These are phyloP conservation scores for Tragelaphus strepsiceros DNA, from an alignment of 2,113 vertebrate genomes.

Conservation along the genomic window DNA sequence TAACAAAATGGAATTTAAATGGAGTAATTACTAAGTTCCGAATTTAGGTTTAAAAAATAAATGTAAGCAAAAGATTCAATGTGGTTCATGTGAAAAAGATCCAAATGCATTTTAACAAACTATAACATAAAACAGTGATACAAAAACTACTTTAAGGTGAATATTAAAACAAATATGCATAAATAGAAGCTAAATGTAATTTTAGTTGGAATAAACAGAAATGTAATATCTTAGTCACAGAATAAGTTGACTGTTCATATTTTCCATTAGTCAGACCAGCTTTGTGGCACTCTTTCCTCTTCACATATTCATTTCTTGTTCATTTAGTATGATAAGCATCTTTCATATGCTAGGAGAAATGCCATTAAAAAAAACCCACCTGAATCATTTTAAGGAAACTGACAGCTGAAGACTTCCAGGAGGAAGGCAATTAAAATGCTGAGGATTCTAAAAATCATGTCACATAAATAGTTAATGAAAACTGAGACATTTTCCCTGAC, in stretches of 20 bases:
- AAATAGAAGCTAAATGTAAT: not conserved
- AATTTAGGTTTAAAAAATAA: not conserved
- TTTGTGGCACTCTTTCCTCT: not conserved
- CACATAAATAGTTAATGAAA: slow-evolving; percentile 49
- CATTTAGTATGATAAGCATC: not conserved
- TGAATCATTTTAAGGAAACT: slow-evolving; percentile 14
- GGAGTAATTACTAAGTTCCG: not conserved
- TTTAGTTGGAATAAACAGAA: not conserved
- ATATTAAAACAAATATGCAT: not conserved
- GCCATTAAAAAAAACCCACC: not conserved
- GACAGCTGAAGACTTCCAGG: slow-evolving; percentile 27
- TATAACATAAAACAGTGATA: not conserved
- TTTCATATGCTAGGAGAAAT: not conserved
- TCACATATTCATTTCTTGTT: not conserved
- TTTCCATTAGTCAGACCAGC: not conserved
- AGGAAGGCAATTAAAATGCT: slow-evolving; percentile 54
- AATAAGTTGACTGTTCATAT: not conserved
- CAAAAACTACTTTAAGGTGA: not conserved
- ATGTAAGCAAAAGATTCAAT: not conserved
- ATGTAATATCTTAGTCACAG: not conserved
- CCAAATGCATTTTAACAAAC: not conserved
- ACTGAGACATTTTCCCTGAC: not conserved
- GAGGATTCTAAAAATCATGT: not conserved
- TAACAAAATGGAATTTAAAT: not conserved
- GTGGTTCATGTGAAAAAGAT: not conserved